A percentile compares a stretch with the other conserved stretches of the same genome.
Evolutionary conservation across 2,888 invertebrate genomes (phyloP).

Genomic region (Melanchra persicariae): DNA sequence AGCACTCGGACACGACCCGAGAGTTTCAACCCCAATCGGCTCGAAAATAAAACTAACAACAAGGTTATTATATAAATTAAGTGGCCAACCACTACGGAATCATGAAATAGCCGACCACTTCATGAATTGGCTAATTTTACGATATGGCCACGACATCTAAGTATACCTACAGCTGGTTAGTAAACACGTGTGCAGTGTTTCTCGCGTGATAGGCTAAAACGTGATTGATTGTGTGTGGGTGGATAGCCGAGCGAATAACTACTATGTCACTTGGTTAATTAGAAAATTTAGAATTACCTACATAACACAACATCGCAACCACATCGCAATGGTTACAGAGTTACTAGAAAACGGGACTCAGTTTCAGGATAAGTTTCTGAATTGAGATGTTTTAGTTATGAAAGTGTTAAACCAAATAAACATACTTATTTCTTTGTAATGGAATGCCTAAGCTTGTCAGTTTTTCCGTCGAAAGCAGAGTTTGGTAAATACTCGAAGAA

Average conservation of each 20-base stretch:
- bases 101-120: too few relatives aligned
- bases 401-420: too few relatives aligned
- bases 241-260: neutral
- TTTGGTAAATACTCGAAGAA: neutral
- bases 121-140: too few relatives aligned
- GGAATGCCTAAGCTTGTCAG: too few relatives aligned
- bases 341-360: neutral
- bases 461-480: neutral
- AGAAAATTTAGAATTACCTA: neutral
- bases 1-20: too few relatives aligned
- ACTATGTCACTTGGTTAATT: neutral
- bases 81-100: too few relatives aligned
- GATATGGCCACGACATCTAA: too few relatives aligned
- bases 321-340: neutral
- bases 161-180: slow-evolving; percentile 1
- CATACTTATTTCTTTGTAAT: too few relatives aligned
- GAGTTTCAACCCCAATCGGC: too few relatives aligned
- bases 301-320: neutral
- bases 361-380: neutral
- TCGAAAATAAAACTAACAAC: too few relatives aligned
- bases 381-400: too few relatives aligned
- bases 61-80: too few relatives aligned
- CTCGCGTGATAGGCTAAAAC: slow-evolving; percentile 2
- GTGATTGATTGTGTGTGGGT: slow-evolving; percentile 14
- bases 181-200: slow-evolving; percentile 36